phyloP scores from a whole-genome alignment of 2,888 invertebrate species.

The Pocota personata region DNA sequence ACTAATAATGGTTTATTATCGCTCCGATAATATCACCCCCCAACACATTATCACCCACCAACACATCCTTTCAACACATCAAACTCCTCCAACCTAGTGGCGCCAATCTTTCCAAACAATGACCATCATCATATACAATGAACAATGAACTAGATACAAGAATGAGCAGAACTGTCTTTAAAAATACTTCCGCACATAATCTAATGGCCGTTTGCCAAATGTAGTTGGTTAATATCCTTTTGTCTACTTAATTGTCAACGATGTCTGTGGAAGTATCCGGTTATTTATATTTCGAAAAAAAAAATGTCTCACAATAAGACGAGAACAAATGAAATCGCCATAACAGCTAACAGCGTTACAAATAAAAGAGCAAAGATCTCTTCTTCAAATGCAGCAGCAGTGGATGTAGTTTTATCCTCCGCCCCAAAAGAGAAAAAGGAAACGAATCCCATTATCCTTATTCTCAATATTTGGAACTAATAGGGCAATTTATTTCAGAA shows the following conservation, averaged over 20 bases:
- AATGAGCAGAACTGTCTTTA: background rate
- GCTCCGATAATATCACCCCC: background rate
- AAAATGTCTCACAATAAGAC: background rate
- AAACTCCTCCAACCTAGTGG: background rate
- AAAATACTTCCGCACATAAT: slow-evolving; percentile 41
- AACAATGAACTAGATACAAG: background rate
- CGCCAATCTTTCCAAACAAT: slow-evolving; percentile 16
- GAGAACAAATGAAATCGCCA: background rate
- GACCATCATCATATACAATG: slow-evolving; percentile 1
- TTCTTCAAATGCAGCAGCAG: slow-evolving; percentile 12
- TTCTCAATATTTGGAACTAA: slow-evolving; percentile 62
- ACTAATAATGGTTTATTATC: background rate
- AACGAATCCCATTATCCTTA: slow-evolving; percentile 52
- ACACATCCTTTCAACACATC: background rate
- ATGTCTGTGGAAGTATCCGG: slow-evolving; percentile 32
- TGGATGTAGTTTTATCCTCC: background rate
- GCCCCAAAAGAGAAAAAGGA: background rate
- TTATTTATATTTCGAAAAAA: slow-evolving; percentile 13
- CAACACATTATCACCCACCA: background rate
- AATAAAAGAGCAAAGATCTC: slow-evolving; percentile 14
- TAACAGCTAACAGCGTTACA: background rate
- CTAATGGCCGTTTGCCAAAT: slow-evolving; percentile 49
- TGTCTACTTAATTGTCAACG: slow-evolving; percentile 43
- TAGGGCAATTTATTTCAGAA: slow-evolving; percentile 65
- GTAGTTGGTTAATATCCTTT: slow-evolving; percentile 44